Base-by-base conservation (phyloP, 2,113 vertebrate species). In the Lycocorax pyrrhopterus region DNA sequence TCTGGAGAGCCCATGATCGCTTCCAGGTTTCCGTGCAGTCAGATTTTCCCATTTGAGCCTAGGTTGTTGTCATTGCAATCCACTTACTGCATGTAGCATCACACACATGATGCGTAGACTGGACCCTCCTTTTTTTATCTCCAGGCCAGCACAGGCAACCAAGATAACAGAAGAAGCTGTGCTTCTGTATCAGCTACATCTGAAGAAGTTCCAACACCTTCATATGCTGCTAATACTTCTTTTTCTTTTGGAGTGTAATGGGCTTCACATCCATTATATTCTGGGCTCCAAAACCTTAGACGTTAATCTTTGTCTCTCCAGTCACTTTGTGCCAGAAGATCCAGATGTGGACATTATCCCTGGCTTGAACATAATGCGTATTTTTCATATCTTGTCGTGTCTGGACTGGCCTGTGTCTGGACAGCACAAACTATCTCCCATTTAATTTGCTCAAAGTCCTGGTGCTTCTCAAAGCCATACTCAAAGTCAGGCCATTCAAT, bases 61-160 rank as follows among this genome's bases (percentile, higher is more conserved):
- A n/a, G n/a, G 8, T 32, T 73, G 5, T 7, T 59, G 10, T 46
- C 29, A 67, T 8, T 44, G 16, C 15, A 29, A 39, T 35, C 53
- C 15, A 29, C 10, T 80, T 41, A 60, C 9, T 60, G 26, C n/a
- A 37, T 10, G 12, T 10, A 35, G 21, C 11, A 60, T 29, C 46
- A 33, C 21, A 43, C 1, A 0, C 41, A 43, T 10, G 10, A 66
- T 16, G 21, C 20, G 39, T 33, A 11, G 26, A 41, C 30, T 0
- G 2, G 5, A 60, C 13, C 9, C 10, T 43, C n/a, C 15, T 35
- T 12, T 32, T 43, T 68, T 39, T 7, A 33, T 13, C 23, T 29
- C 27, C 30, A 53, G 30, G 10, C 30, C 26, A 60, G 47, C 8
- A 16, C 2, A 55, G 14, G 15, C 8, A 68, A 47, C 13, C 10